A percentile compares a stretch with the other conserved stretches of the same genome.
Conservation (phyloP, 2,888 invertebrate species). For the Plutella xylostella region DNA sequence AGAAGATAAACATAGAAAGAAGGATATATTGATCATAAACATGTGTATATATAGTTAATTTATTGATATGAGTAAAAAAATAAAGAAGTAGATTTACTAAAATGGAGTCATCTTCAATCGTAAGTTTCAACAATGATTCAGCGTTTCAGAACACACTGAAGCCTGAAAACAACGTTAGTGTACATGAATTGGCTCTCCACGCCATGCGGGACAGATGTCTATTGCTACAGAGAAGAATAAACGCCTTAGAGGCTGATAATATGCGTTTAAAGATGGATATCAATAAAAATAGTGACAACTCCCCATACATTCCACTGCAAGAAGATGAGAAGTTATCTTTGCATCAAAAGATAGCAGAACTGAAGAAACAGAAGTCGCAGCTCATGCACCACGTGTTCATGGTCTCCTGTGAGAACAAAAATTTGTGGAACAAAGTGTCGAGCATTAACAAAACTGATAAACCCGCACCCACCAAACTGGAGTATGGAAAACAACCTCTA, state of each 20-base stretch:
- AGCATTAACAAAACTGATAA: slow-evolving; percentile 48
- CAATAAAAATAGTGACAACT: slow-evolving; percentile 34
- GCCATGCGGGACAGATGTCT: slow-evolving; percentile 87
- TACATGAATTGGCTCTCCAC: slow-evolving; percentile 80
- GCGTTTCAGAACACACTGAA: slow-evolving; percentile 55
- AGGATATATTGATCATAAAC: no score
- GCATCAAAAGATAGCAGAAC: slow-evolving; percentile 75
- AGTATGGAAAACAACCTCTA: slow-evolving; percentile 40
- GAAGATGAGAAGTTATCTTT: slow-evolving; percentile 61
- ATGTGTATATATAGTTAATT: no score
- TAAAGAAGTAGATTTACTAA: not conserved
- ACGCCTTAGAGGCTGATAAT: slow-evolving; percentile 81
- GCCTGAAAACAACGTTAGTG: slow-evolving; percentile 64
- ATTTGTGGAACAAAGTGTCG: slow-evolving; percentile 81
- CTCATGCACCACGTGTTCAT: slow-evolving; percentile 81
- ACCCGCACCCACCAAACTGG: slow-evolving; percentile 25
- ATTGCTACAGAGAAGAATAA: slow-evolving; percentile 77
- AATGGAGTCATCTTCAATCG: slow-evolving; percentile 61
- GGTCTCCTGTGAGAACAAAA: slow-evolving; percentile 85
- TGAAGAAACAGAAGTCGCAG: slow-evolving; percentile 81
- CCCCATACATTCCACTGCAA: slow-evolving; percentile 38
- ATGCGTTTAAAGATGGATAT: slow-evolving; percentile 66
- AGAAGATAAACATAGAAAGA: no score
- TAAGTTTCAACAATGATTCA: slow-evolving; percentile 60
- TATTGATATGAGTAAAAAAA: no score